These are phyloP conservation scores for Drosophila yooni DNA, from an alignment of 2,888 invertebrate species.

Conservation along the genomic window DNA sequence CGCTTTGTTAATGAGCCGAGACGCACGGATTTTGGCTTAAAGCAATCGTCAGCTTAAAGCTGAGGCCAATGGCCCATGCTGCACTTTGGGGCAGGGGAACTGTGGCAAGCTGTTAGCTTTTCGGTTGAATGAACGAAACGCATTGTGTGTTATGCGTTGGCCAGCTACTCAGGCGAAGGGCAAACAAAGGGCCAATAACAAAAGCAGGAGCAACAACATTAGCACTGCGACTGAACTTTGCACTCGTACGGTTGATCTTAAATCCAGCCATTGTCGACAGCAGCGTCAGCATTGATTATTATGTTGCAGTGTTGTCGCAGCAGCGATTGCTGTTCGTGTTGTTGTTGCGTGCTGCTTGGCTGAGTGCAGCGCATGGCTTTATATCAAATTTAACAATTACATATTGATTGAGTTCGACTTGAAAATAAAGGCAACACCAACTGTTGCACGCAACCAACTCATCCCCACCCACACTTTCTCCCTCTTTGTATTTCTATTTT, in stretches of 20 bases:
- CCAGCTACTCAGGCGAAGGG: conserved; percentile 31
- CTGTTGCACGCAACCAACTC: conserved; percentile 68
- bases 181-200: conserved; percentile 71
- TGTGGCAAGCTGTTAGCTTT: conserved; percentile 60
- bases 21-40: conserved; percentile 7
- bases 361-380: conserved; percentile 45
- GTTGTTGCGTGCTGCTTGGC: conserved; percentile 26
- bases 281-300: conserved; percentile 66
- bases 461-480: conserved; percentile 25
- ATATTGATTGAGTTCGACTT: conserved; percentile 69
- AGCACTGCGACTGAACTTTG: conserved; percentile 15
- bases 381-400: conserved; percentile 74
- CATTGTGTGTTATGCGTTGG: conserved; percentile 38
- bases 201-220: conserved; percentile 28
- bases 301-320: conserved; percentile 28
- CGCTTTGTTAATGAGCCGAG: conserved; percentile 64
- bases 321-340: conserved; percentile 11
- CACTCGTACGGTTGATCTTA: conserved; percentile 46
- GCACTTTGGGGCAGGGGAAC: conserved; percentile 39
- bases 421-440: conserved; percentile 65
- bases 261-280: conserved; percentile 60
- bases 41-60: conserved; percentile 20
- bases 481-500: conserved; percentile 16
- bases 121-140: conserved; percentile 75
- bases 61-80: conserved; percentile 58